Percentiles rank a stretch among this genome's conserved stretches.
Conservation (phyloP, 2,113 vertebrate genomes). For the Rafetus swinhoei region DNA sequence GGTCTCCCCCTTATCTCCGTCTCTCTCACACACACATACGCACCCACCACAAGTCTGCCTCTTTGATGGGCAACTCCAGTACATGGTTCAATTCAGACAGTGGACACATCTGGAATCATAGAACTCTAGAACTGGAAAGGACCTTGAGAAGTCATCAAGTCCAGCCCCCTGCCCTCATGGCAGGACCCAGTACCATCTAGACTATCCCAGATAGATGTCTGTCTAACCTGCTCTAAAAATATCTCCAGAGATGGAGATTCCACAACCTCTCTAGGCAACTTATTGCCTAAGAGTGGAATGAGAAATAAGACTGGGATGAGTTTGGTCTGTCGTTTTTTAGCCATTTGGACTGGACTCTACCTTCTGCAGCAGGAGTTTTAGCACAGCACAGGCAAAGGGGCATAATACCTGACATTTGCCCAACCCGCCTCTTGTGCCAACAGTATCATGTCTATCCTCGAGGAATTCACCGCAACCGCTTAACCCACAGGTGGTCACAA, state of each 20-base stretch:
- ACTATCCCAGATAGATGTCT: no score
- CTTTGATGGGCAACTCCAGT: fast-evolving
- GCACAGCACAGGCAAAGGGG: not conserved
- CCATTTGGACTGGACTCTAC: not conserved
- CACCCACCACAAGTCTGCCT: fast-evolving
- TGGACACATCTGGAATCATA: not conserved
- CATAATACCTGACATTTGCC: not conserved
- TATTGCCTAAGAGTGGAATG: not conserved
- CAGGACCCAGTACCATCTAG: no score
- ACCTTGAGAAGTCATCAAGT: no score
- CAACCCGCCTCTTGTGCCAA: not conserved
- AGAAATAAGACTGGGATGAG: no score
- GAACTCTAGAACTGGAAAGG: no score
- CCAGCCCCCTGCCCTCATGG: no score
- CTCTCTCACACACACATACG: no score
- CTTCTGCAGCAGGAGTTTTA: not conserved
- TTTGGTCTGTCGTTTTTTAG: not conserved
- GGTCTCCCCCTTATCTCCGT: no score
- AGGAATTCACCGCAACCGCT: not conserved
- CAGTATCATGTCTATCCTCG: not conserved
- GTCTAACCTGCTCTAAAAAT: no score
- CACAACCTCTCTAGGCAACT: no score
- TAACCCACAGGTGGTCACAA: not conserved
- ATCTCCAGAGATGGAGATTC: no score
- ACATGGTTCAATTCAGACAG: not conserved